Percentiles rank a stretch among this genome's conserved stretches.
phyloP scores from a whole-genome alignment of 2,113 vertebrate genomes.

The Zosterops japonicus region DNA sequence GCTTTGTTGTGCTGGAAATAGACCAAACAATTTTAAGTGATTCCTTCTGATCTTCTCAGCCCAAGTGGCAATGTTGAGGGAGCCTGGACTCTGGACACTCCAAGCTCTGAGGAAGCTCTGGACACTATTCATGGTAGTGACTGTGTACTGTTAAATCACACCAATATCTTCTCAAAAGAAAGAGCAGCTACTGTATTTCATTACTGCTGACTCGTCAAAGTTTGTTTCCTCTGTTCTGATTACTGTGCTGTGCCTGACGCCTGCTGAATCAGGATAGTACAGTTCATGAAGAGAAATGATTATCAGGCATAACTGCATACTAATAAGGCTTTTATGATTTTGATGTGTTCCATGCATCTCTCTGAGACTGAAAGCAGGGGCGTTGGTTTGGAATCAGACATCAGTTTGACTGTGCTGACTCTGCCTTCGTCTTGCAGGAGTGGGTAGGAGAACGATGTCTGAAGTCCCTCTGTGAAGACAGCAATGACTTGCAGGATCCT shows the following conservation, averaged over 20 bases:
- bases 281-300: conserved; percentile 28
- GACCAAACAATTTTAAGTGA: not conserved
- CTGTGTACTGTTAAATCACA: not conserved
- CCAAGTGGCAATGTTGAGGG: not conserved
- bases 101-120: too few species aligned
- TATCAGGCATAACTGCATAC: not conserved
- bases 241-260: not conserved
- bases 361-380: not conserved
- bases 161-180: not conserved
- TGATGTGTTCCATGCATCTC: not conserved
- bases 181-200: not conserved
- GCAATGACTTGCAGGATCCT: conserved; percentile 95
- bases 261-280: conserved; percentile 27
- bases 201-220: conserved; percentile 11
- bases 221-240: conserved; percentile 28
- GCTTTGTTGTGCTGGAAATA: not conserved
- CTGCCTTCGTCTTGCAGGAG: conserved; percentile 77
- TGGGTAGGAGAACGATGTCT: conserved; percentile 98
- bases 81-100: not conserved
- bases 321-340: conserved; percentile 18
- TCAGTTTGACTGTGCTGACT: not conserved
- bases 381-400: not conserved
- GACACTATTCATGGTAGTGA: not conserved
- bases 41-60: conserved; percentile 2
- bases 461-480: conserved; percentile 97